Evolutionary conservation across 2,888 invertebrate species (phyloP).

Genomic region (Hypomecis atomaria): DNA sequence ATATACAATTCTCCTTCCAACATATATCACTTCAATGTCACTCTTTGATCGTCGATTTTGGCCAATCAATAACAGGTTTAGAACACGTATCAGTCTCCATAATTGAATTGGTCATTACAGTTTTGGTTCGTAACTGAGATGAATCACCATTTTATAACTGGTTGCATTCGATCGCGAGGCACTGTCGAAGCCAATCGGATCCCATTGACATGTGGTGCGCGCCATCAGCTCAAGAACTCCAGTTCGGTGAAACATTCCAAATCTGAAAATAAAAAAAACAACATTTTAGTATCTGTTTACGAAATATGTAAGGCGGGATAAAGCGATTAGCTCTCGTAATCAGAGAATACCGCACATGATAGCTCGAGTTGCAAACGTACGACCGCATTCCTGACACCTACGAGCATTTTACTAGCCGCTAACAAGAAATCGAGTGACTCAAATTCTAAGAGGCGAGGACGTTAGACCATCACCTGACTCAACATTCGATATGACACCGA

Average conservation of each 20-base stretch:
- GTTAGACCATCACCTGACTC: constrained; percentile 27
- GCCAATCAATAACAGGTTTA: constrained; percentile 57
- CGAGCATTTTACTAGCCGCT: constrained; percentile 12
- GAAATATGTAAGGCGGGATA: not conserved
- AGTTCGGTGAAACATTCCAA: constrained; percentile 28
- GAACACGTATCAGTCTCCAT: constrained; percentile 62
- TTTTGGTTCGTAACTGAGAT: constrained; percentile 54
- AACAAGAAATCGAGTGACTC: constrained; percentile 20
- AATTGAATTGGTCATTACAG: constrained; percentile 54
- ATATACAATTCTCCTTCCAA: constrained; percentile 53
- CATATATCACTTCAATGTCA: constrained; percentile 56
- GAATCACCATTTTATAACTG: constrained; percentile 46
- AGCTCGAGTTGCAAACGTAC: constrained; percentile 21
- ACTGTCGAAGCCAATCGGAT: constrained; percentile 1
- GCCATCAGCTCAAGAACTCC: constrained; percentile 21
- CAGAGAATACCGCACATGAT: constrained; percentile 9
- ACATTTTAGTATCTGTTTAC: constrained; percentile 8
- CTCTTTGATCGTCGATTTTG: constrained; percentile 56
- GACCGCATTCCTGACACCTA: constrained; percentile 24
- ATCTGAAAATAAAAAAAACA: constrained; percentile 40
- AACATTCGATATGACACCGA: constrained; percentile 26
- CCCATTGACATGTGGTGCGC: constrained; percentile 9
- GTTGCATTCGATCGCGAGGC: constrained; percentile 11
- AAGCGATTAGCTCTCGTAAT: constrained; percentile 17
- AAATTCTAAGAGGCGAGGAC: constrained; percentile 14